Percentiles rank a stretch among this genome's conserved stretches.
These are phyloP conservation scores for Doris montereyensis DNA, from an alignment of 2,888 invertebrate genomes.

Conservation along the genomic window DNA sequence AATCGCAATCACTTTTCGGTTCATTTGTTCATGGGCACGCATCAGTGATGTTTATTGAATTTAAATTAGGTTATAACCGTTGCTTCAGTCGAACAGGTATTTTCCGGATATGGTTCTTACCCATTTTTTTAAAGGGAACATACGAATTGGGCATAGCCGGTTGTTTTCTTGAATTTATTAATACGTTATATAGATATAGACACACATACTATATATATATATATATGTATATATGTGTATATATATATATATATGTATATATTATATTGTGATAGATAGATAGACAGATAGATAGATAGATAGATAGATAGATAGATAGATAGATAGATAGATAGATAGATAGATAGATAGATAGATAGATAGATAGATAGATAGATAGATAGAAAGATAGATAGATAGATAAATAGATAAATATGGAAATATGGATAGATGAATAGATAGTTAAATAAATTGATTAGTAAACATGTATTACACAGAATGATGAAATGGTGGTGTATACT, in stretches of 20 bases:
- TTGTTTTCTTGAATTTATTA: no score
- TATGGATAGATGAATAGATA: not conserved
- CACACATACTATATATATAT: not conserved
- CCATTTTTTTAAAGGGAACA: no score
- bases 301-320: not conserved
- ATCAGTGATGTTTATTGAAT: no score
- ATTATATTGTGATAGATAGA: not conserved
- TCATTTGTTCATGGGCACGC: no score
- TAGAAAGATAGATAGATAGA: not conserved
- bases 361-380: not conserved
- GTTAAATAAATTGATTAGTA: no score
- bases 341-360: not conserved
- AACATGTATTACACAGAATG: no score
- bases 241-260: not conserved
- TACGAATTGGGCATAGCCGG: no score
- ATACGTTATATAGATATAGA: not conserved
- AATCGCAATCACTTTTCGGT: no score
- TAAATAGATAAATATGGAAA: not conserved
- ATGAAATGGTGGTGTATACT: no score
- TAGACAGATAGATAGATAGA: not conserved
- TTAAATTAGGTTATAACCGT: no score
- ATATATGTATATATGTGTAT: not conserved
- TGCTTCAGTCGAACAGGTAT: no score
- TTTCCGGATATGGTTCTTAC: no score
- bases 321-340: not conserved